These are phyloP conservation scores for Triplophysa rosa DNA, from an alignment of 2,113 vertebrate species.

Conservation along the genomic window DNA sequence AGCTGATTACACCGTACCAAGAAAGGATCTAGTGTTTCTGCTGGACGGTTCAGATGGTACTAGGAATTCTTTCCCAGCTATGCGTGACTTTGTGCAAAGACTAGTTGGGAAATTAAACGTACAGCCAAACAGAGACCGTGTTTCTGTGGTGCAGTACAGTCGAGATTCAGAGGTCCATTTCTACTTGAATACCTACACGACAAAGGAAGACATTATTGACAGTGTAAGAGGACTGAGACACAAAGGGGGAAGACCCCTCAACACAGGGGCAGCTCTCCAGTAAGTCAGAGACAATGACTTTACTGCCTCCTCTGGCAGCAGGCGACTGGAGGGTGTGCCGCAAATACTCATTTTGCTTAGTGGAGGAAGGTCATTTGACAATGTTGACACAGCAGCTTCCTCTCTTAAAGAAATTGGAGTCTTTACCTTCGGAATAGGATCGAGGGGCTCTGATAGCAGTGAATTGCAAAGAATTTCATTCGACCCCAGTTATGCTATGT, in stretches of 20 bases:
- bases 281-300: slow-evolving; percentile 65
- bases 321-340: slow-evolving; percentile 61
- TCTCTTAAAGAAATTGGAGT: slow-evolving; percentile 60
- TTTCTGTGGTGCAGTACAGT: slow-evolving; percentile 70
- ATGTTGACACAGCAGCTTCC: slow-evolving; percentile 51
- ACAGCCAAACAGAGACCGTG: slow-evolving; percentile 61
- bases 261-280: slow-evolving; percentile 66
- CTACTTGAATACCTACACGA: slow-evolving; percentile 63
- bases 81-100: slow-evolving; percentile 66
- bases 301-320: slow-evolving; percentile 66
- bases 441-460: slow-evolving; percentile 65
- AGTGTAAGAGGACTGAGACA: slow-evolving; percentile 60
- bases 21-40: slow-evolving; percentile 58
- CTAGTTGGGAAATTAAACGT: slow-evolving; percentile 67
- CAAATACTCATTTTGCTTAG: slow-evolving; percentile 70
- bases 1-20: background rate
- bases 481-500: slow-evolving; percentile 51
- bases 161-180: slow-evolving; percentile 45
- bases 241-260: slow-evolving; percentile 61
- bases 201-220: slow-evolving; percentile 52
- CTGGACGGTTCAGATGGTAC: slow-evolving; percentile 69
- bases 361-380: slow-evolving; percentile 66
- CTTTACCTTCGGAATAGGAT: slow-evolving; percentile 62
- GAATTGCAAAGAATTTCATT: slow-evolving; percentile 56
- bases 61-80: slow-evolving; percentile 49